Evolutionary conservation across 1,140 invertebrate genomes (phyloP).

Genomic region (Heliconius congener): DNA sequence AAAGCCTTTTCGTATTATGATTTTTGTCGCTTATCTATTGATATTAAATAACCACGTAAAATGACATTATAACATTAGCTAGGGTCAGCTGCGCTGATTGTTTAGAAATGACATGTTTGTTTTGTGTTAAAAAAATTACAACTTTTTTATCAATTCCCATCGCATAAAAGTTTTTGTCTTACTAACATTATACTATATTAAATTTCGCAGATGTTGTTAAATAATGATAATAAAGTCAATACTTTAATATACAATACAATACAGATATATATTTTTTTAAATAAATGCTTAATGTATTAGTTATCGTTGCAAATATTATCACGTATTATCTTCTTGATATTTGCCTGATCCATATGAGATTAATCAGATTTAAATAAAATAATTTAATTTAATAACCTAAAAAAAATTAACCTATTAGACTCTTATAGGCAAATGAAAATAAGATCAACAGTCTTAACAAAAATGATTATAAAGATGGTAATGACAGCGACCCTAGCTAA

Average conservation of each 20-base stretch:
- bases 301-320: not conserved
- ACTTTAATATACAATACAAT: not conserved
- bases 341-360: too few relatives aligned
- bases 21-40: slow-evolving; percentile 25
- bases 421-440: too few relatives aligned
- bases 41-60: slow-evolving; percentile 13
- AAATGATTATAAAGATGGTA: not conserved
- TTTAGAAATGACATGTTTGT: not conserved
- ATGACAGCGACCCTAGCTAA: not conserved
- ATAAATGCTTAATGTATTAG: not conserved
- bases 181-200: too few relatives aligned
- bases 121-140: not conserved
- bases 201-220: too few relatives aligned
- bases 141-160: slow-evolving; percentile 4
- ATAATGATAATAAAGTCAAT: not conserved
- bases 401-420: too few relatives aligned
- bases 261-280: not conserved
- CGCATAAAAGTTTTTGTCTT: not conserved
- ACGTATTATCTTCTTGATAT: too few relatives aligned
- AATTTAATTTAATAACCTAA: not conserved
- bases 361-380: not conserved
- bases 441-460: too few relatives aligned
- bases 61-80: slow-evolving; percentile 5
- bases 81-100: slow-evolving; percentile 4
- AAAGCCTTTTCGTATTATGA: slow-evolving; percentile 25